These are phyloP conservation scores for Chrysomallon squamiferum DNA, from an alignment of 1,140 invertebrate species.

Conservation along the genomic window DNA sequence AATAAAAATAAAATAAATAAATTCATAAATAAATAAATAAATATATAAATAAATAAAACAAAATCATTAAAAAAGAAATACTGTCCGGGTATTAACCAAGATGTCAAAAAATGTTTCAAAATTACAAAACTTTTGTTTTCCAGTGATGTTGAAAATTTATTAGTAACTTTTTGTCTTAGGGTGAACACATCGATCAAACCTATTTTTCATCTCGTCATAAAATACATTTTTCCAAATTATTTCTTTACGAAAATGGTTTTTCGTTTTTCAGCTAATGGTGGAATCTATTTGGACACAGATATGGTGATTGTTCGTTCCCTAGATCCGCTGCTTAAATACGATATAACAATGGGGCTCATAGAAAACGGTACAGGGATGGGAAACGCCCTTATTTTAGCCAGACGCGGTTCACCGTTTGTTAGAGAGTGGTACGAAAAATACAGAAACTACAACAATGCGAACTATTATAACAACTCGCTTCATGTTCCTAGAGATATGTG, in stretches of 20 bases:
- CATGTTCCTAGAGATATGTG: constrained; percentile 27
- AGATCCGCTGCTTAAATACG: constrained; percentile 9
- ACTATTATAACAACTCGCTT: constrained; percentile 24
- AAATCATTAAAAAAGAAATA: no score
- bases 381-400: constrained; percentile 24
- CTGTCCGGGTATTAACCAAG: no score
- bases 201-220: not conserved
- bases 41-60: no score
- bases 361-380: constrained; percentile 31
- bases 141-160: not conserved
- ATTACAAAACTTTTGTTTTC: no score
- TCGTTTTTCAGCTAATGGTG: constrained; percentile 12
- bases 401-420: constrained; percentile 13
- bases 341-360: constrained; percentile 20
- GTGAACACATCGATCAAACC: not conserved
- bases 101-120: no score
- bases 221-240: no score
- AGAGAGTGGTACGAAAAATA: constrained; percentile 25
- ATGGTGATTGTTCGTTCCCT: constrained; percentile 14
- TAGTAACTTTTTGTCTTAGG: not conserved
- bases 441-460: constrained; percentile 9
- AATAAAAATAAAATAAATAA: no score
- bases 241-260: not conserved
- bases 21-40: no score
- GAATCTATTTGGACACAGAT: constrained; percentile 22